Evolutionary conservation across 2,113 vertebrate genomes (phyloP).

Genomic region (Bucco capensis): DNA sequence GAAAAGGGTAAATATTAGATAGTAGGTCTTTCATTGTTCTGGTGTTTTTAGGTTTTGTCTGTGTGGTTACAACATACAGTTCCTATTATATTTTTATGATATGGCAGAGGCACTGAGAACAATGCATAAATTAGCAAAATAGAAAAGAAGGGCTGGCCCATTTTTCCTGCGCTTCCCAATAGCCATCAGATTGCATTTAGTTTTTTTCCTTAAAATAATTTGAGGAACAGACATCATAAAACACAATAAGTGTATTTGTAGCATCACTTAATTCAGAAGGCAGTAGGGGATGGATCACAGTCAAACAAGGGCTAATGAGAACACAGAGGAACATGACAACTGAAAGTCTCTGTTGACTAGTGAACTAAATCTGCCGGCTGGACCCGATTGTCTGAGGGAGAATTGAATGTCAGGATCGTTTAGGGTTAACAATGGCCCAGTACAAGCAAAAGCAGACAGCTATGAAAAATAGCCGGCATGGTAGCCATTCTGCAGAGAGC

Average conservation of each 20-base stretch:
- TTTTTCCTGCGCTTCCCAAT: slow-evolving; percentile 3
- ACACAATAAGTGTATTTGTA: slow-evolving; percentile 70
- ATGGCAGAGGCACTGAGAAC: not conserved
- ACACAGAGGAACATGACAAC: slow-evolving; percentile 74
- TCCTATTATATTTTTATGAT: not conserved
- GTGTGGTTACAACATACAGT: not conserved
- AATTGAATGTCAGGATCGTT: slow-evolving; percentile 84
- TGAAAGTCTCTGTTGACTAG: slow-evolving; percentile 75
- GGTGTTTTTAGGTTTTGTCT: not conserved
- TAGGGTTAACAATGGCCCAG: slow-evolving; percentile 81
- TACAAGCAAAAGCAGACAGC: slow-evolving; percentile 76
- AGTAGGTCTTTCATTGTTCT: not conserved
- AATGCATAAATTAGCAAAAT: not conserved
- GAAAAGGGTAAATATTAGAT: not conserved
- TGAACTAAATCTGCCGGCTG: slow-evolving; percentile 76
- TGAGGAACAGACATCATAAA: slow-evolving; percentile 67
- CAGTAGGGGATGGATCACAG: slow-evolving; percentile 72
- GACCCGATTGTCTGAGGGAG: slow-evolving; percentile 78
- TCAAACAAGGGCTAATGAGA: slow-evolving; percentile 76
- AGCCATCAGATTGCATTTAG: slow-evolving; percentile 4
- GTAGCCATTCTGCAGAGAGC: slow-evolving; percentile 62
- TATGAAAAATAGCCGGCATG: slow-evolving; percentile 72
- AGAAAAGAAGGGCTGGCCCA: not conserved
- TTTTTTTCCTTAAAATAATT: slow-evolving; percentile 61
- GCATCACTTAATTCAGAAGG: slow-evolving; percentile 79